phyloP scores from a whole-genome alignment of 2,113 vertebrate species.

The Taurulus bubalis region DNA sequence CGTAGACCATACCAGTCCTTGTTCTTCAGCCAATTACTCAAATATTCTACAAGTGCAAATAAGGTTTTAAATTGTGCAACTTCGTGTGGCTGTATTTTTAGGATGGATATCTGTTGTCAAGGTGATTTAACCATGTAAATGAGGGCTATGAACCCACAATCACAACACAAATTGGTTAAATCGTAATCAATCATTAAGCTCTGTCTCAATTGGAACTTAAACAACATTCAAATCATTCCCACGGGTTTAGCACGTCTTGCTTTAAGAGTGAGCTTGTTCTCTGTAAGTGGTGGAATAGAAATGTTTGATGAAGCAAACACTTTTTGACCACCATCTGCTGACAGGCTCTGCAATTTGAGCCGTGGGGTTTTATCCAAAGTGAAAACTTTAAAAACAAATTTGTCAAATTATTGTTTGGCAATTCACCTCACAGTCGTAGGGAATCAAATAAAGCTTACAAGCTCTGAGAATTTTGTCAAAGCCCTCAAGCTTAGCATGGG shows the following conservation, averaged over 20 bases:
- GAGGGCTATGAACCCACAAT: not conserved
- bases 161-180: not conserved
- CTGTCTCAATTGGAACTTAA: slow-evolving; percentile 9
- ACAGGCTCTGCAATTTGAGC: not conserved
- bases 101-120: slow-evolving; percentile 29
- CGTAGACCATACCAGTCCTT: slow-evolving; percentile 45
- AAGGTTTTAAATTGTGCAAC: slow-evolving; percentile 36
- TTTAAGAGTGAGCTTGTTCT: slow-evolving; percentile 5
- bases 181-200: not conserved
- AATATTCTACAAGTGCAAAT: slow-evolving; percentile 46
- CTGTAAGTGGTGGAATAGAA: slow-evolving; percentile 10
- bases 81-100: slow-evolving; percentile 14
- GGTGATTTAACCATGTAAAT: slow-evolving; percentile 8
- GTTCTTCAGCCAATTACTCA: slow-evolving; percentile 58
- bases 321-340: slow-evolving; percentile 4
- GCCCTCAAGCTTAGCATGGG: slow-evolving; percentile 27
- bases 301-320: slow-evolving; percentile 26
- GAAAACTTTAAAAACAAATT: slow-evolving; percentile 41
- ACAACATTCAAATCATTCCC: not conserved
- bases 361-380: slow-evolving; percentile 9
- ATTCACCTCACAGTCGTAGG: slow-evolving; percentile 32
- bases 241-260: not conserved
- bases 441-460: slow-evolving; percentile 29
- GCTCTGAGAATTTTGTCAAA: slow-evolving; percentile 26
- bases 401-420: slow-evolving; percentile 41